These are phyloP conservation scores for Neoniphon sammara DNA, from an alignment of 2,797 vertebrate species.

Conservation along the genomic window DNA sequence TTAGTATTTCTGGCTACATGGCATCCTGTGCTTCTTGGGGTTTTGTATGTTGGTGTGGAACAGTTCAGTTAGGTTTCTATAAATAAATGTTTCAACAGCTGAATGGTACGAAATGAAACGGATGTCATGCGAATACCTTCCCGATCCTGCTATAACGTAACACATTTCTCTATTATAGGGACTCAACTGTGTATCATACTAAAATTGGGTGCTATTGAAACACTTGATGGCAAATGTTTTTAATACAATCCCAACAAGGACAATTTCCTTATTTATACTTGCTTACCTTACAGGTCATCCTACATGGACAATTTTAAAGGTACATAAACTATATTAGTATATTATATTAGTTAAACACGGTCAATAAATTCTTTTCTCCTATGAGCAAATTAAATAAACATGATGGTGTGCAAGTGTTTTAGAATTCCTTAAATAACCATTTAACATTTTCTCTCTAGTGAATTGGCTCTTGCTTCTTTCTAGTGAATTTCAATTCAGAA, in stretches of 20 bases:
- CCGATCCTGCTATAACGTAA: neutral
- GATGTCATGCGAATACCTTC: neutral
- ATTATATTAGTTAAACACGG: no score
- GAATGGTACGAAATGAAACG: neutral
- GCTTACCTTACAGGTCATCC: neutral
- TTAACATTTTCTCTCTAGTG: no score
- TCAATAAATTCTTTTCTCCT: no score
- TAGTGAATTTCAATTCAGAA: no score
- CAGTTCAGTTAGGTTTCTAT: conserved; percentile 18
- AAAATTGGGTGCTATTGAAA: neutral
- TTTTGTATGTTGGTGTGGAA: neutral
- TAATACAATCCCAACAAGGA: neutral
- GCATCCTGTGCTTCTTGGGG: neutral
- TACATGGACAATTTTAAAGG: no score
- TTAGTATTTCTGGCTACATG: conserved; percentile 3
- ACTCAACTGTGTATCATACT: no score
- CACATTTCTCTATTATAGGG: no score
- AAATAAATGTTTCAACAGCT: conserved; percentile 12
- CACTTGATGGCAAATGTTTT: neutral
- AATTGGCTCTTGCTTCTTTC: no score
- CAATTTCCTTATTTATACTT: neutral
- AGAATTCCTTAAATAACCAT: no score
- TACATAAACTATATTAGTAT: no score
- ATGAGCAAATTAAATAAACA: no score
- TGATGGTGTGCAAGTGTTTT: no score